These are phyloP conservation scores for Xenops minutus DNA, from an alignment of 2,797 vertebrate species.

Conservation along the genomic window DNA sequence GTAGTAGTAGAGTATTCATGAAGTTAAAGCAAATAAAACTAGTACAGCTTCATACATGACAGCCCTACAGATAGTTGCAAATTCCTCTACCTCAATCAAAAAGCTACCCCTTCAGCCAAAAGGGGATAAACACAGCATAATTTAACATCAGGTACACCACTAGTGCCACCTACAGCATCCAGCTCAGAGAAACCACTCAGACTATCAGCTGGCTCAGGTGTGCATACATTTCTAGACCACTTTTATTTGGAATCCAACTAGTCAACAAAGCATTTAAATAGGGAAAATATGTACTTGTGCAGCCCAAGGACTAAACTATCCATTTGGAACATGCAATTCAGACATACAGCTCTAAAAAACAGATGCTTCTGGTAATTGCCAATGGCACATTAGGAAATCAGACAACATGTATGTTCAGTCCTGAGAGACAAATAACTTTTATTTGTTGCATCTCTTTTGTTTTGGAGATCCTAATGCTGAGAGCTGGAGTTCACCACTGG, in stretches of 20 bases:
- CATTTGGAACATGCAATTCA: background rate
- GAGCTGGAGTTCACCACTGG: background rate
- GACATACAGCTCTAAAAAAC: background rate
- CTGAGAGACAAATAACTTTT: background rate
- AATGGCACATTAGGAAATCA: background rate
- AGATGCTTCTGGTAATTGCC: background rate
- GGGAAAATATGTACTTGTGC: background rate
- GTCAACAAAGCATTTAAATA: background rate
- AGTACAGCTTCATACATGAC: background rate
- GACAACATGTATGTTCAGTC: background rate
- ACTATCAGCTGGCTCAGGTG: background rate
- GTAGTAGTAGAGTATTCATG: background rate
- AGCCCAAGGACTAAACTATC: background rate
- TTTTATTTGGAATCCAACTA: background rate
- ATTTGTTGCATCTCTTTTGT: background rate
- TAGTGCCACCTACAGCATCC: conserved; percentile 21
- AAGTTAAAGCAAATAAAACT: background rate
- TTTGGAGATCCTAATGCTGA: background rate
- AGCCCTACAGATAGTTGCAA: background rate
- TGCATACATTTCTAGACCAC: background rate
- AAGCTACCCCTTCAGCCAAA: background rate
- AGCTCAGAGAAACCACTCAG: background rate
- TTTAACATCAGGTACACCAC: background rate
- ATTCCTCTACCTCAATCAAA: background rate
- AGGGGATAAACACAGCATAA: background rate